Evolutionary conservation across 2,797 vertebrate species (phyloP).

Genomic region (Poecilia wingei): DNA sequence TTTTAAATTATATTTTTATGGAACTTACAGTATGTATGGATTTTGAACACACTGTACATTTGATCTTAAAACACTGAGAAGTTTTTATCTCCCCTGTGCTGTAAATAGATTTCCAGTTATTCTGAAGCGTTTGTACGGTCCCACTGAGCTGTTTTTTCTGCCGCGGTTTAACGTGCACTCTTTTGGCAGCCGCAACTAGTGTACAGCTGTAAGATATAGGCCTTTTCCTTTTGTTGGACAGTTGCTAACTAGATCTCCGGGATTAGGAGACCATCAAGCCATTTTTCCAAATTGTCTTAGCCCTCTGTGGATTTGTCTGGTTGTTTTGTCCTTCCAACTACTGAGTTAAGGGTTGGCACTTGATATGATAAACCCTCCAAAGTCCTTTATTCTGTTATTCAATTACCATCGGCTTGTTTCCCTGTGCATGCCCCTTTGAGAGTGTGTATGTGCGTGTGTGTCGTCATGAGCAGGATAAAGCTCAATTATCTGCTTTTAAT

Average conservation of each 20-base stretch:
- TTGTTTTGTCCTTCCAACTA: conserved; percentile 56
- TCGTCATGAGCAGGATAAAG: conserved; percentile 18
- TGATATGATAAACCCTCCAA: conserved; percentile 62
- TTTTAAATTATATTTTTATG: not conserved
- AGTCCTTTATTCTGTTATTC: conserved; percentile 62
- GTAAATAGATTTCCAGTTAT: not conserved
- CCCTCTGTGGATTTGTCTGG: conserved; percentile 53
- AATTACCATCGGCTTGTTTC: conserved; percentile 50
- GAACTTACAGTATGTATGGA: no score
- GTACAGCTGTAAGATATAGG: conserved; percentile 29
- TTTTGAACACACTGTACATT: not conserved
- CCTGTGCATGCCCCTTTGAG: conserved; percentile 9
- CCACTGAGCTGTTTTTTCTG: not conserved
- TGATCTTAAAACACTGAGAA: not conserved
- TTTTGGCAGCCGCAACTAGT: not conserved
- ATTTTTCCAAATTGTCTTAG: conserved; percentile 68
- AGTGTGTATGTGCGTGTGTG: conserved; percentile 14
- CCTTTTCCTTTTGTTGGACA: conserved; percentile 40
- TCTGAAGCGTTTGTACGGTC: not conserved
- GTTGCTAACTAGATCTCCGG: conserved; percentile 63
- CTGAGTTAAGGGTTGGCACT: conserved; percentile 52
- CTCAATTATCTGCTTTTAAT: conserved; percentile 32
- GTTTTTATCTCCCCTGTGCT: not conserved
- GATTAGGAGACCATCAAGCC: conserved; percentile 60
- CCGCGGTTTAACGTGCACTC: conserved; percentile 1